Evolutionary conservation across 2,888 invertebrate genomes (phyloP).

Genomic region (Caenorhabditis wallacei): DNA sequence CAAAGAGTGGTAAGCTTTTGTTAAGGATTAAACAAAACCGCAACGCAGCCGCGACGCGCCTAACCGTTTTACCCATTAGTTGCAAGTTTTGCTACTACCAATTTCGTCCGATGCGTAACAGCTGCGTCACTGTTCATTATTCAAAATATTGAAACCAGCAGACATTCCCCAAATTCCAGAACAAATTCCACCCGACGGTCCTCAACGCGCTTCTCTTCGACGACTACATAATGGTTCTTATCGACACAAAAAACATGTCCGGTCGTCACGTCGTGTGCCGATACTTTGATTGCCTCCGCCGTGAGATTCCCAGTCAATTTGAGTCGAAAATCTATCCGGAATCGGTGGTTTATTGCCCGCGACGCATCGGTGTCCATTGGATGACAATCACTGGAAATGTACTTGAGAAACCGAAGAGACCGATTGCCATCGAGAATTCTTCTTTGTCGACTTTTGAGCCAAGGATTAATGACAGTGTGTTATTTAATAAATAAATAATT

Average conservation of each 20-base stretch:
- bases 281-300: constrained; percentile 47
- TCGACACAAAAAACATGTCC: constrained; percentile 15
- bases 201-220: constrained; percentile 34
- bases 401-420: constrained; percentile 25
- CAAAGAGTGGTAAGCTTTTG: constrained; percentile 1
- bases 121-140: too few species aligned
- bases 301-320: constrained; percentile 49
- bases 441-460: background rate
- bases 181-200: background rate
- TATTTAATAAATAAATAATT: background rate
- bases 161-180: too few species aligned
- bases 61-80: too few species aligned
- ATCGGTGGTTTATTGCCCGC: constrained; percentile 47
- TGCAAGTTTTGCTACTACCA: too few species aligned
- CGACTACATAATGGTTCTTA: constrained; percentile 23
- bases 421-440: constrained; percentile 28
- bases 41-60: too few species aligned
- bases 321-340: constrained; percentile 56
- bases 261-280: constrained; percentile 47
- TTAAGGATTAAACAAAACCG: too few species aligned
- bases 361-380: constrained; percentile 41
- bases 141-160: too few species aligned
- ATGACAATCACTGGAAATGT: constrained; percentile 36
- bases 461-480: background rate
- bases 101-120: too few species aligned